A percentile compares a stretch with the other conserved stretches of the same genome.
These are phyloP conservation scores for Drosophila emarginata DNA, from an alignment of 2,888 invertebrate genomes.

Conservation along the genomic window DNA sequence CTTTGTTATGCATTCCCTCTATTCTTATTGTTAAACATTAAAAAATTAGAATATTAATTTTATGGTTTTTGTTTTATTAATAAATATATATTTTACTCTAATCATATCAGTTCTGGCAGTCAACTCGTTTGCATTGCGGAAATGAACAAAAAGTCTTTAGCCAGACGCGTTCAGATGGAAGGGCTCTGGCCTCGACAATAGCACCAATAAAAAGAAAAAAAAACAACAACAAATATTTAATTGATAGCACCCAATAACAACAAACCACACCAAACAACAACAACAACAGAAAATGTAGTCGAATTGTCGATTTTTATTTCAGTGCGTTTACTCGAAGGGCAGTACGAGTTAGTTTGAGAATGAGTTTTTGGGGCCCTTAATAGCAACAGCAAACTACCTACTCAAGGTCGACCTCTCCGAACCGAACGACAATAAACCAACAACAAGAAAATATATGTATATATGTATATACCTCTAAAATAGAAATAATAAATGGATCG, in stretches of 20 bases:
- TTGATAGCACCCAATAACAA: slow-evolving; percentile 13
- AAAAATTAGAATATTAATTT: slow-evolving; percentile 26
- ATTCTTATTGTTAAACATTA: background rate
- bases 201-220: background rate
- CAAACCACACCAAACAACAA: no score
- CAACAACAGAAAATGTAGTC: background rate
- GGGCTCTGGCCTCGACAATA: slow-evolving; percentile 10
- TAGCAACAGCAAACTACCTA: slow-evolving; percentile 6
- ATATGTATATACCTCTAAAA: background rate
- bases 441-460: no score
- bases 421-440: slow-evolving; percentile 8
- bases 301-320: slow-evolving; percentile 11
- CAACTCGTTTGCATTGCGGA: slow-evolving; percentile 41
- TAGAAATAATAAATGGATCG: slow-evolving; percentile 23
- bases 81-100: slow-evolving; percentile 24
- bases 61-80: slow-evolving; percentile 2
- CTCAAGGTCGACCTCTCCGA: slow-evolving; percentile 7
- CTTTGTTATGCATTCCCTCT: background rate
- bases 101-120: slow-evolving; percentile 21
- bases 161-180: slow-evolving; percentile 1
- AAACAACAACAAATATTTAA: background rate
- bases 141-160: slow-evolving; percentile 21
- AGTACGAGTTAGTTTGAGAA: background rate
- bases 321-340: slow-evolving; percentile 16
- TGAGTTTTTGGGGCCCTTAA: slow-evolving; percentile 4